phyloP scores from a whole-genome alignment of 2,797 vertebrate species.

The Scyliorhinus canicula region DNA sequence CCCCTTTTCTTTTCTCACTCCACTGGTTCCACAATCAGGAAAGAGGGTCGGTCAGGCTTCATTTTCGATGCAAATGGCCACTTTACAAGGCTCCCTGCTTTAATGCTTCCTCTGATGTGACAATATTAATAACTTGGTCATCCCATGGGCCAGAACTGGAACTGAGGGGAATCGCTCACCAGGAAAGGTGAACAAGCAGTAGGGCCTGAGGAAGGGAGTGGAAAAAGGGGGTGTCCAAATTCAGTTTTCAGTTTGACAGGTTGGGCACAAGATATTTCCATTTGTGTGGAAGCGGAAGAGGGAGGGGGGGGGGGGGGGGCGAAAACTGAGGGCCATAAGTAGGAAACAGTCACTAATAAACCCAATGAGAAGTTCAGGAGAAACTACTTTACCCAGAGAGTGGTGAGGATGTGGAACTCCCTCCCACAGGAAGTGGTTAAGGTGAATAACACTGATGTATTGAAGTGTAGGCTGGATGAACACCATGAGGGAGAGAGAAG shows the following conservation, averaged over 20 bases:
- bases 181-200: background rate
- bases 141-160: background rate
- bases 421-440: background rate
- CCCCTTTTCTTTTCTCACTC: too few species aligned
- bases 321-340: background rate
- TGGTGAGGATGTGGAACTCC: background rate
- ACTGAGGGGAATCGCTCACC: background rate
- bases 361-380: background rate
- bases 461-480: background rate
- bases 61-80: too few species aligned
- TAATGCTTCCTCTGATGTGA: too few species aligned
- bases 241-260: background rate
- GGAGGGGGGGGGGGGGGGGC: background rate
- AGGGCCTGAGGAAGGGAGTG: too few species aligned
- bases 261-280: too few species aligned
- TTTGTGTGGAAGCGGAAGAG: too few species aligned
- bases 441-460: background rate
- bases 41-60: background rate
- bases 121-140: background rate
- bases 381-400: background rate
- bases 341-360: background rate
- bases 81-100: background rate
- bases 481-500: background rate
- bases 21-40: background rate
- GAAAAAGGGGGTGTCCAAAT: background rate